phyloP scores from a whole-genome alignment of 2,797 vertebrate species.

The Lophotriccus pileatus region DNA sequence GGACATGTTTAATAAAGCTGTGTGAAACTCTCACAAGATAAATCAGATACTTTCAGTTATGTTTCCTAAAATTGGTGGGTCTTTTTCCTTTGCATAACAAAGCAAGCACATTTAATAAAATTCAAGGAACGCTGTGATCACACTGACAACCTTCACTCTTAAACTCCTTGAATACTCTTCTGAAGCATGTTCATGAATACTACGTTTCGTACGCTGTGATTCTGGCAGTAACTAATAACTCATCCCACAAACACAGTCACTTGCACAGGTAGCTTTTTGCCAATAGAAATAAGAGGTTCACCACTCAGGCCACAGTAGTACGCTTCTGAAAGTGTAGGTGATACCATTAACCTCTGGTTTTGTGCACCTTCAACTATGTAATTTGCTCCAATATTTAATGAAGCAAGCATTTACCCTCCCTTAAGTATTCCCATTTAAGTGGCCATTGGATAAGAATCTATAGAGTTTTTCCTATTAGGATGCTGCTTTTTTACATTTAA shows the following conservation, averaged over 20 bases:
- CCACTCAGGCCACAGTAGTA: background rate
- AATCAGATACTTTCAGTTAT: background rate
- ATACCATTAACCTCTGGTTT: background rate
- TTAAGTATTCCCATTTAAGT: background rate
- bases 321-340: background rate
- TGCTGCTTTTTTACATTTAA: background rate
- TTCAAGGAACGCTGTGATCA: background rate
- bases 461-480: background rate
- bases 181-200: background rate
- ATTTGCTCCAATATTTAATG: background rate
- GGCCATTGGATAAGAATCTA: background rate
- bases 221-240: background rate
- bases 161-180: background rate
- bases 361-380: background rate
- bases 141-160: background rate
- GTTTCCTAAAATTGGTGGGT: conserved; percentile 5
- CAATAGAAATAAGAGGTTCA: background rate
- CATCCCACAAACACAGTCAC: background rate
- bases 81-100: background rate
- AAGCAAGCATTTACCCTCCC: background rate
- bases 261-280: background rate
- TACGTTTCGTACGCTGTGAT: background rate
- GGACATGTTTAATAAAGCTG: conserved; percentile 26
- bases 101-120: background rate
- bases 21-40: background rate